Percentiles rank a stretch among this genome's conserved stretches.
Conservation (phyloP, 2,888 invertebrate genomes). For the Bedellia somnulentella region DNA sequence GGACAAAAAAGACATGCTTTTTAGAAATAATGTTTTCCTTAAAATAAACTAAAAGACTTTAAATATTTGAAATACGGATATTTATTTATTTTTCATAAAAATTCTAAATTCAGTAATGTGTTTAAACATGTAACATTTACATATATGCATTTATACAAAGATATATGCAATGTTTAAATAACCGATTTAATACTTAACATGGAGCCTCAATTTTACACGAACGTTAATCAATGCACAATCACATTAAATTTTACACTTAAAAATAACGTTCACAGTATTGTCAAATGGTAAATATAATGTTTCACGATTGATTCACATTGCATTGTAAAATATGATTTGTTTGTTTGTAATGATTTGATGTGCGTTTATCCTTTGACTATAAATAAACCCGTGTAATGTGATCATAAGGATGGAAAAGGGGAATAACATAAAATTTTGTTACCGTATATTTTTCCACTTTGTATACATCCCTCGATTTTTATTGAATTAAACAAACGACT, state of each 20-base stretch:
- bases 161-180: slow-evolving; percentile 59
- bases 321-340: slow-evolving; percentile 14
- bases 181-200: slow-evolving; percentile 50
- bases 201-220: slow-evolving; percentile 49
- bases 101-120: slow-evolving; percentile 64
- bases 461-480: no score
- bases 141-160: slow-evolving; percentile 63
- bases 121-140: slow-evolving; percentile 63
- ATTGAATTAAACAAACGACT: no score
- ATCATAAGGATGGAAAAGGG: no score
- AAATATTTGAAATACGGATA: slow-evolving; percentile 62
- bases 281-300: slow-evolving; percentile 48
- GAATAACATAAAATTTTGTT: no score
- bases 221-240: slow-evolving; percentile 35
- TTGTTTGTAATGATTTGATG: no score
- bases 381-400: no score
- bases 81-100: slow-evolving; percentile 64
- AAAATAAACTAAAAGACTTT: slow-evolving; percentile 36
- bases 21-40: slow-evolving; percentile 11
- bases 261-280: slow-evolving; percentile 59
- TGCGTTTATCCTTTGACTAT: no score
- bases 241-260: slow-evolving; percentile 46
- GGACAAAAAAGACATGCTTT: no score
- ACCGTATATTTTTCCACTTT: no score
- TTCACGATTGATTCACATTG: slow-evolving; percentile 19